Percentiles rank a stretch among this genome's conserved stretches.
These are phyloP conservation scores for Rhinoderma darwinii DNA, from an alignment of 2,113 vertebrate species.

Conservation along the genomic window DNA sequence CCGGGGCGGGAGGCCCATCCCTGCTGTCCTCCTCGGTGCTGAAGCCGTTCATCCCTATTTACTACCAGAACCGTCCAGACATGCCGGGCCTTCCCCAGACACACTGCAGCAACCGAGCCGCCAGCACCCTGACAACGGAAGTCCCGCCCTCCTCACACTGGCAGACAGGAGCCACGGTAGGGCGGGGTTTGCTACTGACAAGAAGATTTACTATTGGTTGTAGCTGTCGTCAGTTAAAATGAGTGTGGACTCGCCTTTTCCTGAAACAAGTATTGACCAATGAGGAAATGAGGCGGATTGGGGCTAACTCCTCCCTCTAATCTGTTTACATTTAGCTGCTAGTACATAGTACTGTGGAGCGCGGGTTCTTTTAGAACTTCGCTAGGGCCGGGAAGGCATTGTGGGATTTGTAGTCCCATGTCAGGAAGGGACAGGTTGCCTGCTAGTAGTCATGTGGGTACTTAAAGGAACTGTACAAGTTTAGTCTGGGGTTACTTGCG, in stretches of 20 bases:
- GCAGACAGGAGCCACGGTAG: conserved; percentile 61
- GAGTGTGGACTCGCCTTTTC: background rate
- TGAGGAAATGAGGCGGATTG: background rate
- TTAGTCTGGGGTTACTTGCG: background rate
- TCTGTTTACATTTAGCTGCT: background rate
- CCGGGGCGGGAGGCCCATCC: conserved; percentile 82
- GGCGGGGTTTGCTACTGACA: conserved; percentile 53
- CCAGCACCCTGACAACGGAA: conserved; percentile 73
- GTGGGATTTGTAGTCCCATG: background rate
- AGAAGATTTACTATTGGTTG: conserved; percentile 54
- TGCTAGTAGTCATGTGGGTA: background rate
- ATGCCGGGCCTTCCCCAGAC: conserved; percentile 14
- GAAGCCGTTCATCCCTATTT: conserved; percentile 89
- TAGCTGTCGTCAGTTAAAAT: rapidly evolving
- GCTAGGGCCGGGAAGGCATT: background rate
- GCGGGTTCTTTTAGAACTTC: background rate
- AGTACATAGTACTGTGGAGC: too few relatives aligned
- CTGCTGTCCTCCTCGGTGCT: conserved; percentile 97
- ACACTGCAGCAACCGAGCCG: conserved; percentile 50
- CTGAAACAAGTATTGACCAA: background rate
- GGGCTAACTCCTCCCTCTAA: background rate
- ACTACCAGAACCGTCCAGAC: background rate
- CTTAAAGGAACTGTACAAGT: background rate
- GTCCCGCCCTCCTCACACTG: conserved; percentile 50
- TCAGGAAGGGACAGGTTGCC: rapidly evolving